phyloP scores from a whole-genome alignment of 2,888 invertebrate species.

The Trichopoda pennipes region DNA sequence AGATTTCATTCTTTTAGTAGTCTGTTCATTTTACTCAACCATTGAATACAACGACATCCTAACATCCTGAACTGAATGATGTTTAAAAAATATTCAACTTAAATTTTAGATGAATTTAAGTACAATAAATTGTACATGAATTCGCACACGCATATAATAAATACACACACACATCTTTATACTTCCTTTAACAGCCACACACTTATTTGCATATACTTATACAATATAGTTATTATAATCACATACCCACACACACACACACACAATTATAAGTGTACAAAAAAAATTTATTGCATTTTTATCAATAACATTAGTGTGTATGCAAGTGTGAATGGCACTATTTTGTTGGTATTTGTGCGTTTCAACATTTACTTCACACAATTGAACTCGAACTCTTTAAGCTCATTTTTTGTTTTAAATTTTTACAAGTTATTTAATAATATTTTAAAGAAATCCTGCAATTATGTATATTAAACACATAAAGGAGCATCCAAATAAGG shows the following conservation, averaged over 20 bases:
- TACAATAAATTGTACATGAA: conserved; percentile 27
- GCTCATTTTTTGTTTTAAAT: neutral
- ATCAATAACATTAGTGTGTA: neutral
- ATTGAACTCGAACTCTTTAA: conserved; percentile 17
- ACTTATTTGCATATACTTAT: conserved; percentile 13
- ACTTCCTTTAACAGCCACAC: too few species aligned
- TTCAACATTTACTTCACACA: conserved; percentile 31
- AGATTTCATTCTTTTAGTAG: conserved; percentile 24
- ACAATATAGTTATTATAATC: conserved; percentile 9
- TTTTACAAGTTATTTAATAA: neutral
- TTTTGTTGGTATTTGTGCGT: conserved; percentile 11
- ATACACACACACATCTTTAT: too few species aligned
- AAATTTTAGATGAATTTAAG: conserved; percentile 55
- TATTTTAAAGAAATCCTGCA: too few species aligned
- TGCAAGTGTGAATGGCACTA: conserved; percentile 7
- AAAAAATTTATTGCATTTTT: conserved; percentile 33
- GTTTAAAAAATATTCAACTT: conserved; percentile 41
- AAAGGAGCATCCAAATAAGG: too few species aligned
- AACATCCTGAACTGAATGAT: conserved; percentile 35
- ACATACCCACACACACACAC: conserved; percentile 3
- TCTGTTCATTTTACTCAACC: conserved; percentile 5
- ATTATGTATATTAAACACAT: too few species aligned
- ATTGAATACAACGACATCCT: conserved; percentile 7
- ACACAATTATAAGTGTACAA: neutral
- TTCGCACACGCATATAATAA: conserved; percentile 4